Evolutionary conservation across 1,140 invertebrate genomes (phyloP).

Genomic region (Sarcophaga peregrina): DNA sequence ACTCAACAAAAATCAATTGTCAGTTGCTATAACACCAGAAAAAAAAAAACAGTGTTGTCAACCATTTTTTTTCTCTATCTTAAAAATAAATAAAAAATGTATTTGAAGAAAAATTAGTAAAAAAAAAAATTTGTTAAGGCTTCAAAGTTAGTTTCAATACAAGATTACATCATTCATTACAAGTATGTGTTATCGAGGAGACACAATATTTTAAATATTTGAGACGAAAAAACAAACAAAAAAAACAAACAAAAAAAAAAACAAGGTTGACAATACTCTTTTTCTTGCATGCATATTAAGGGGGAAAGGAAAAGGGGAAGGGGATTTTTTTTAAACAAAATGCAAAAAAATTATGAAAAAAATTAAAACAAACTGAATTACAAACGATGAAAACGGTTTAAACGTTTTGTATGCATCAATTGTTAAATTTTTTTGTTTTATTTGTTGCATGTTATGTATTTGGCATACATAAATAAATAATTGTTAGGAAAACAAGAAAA

Average conservation of each 20-base stretch:
- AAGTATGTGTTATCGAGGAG: neutral
- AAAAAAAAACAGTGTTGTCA: constrained; percentile 23
- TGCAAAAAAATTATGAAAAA: constrained; percentile 14
- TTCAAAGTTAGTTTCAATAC: constrained; percentile 11
- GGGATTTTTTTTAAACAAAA: constrained; percentile 15
- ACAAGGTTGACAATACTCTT: constrained; percentile 35
- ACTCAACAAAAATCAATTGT: neutral
- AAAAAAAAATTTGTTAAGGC: neutral
- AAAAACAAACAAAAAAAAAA: constrained; percentile 25
- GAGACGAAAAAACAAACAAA: neutral
- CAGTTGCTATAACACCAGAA: neutral
- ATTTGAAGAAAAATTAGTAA: constrained; percentile 21
- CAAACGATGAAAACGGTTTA: neutral
- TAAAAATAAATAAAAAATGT: neutral
- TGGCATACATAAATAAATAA: constrained; percentile 25
- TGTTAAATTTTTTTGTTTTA: neutral
- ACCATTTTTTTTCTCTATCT: constrained; percentile 9
- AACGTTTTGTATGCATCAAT: neutral
- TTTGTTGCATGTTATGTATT: neutral
- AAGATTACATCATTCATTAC: constrained; percentile 31
- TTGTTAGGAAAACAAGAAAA: constrained; percentile 21
- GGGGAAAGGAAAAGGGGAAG: neutral
- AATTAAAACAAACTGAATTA: neutral
- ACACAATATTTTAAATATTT: neutral
- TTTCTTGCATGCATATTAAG: constrained; percentile 23